Conservation (phyloP, 2,113 vertebrate genomes). For the Embiotoca jacksoni region DNA sequence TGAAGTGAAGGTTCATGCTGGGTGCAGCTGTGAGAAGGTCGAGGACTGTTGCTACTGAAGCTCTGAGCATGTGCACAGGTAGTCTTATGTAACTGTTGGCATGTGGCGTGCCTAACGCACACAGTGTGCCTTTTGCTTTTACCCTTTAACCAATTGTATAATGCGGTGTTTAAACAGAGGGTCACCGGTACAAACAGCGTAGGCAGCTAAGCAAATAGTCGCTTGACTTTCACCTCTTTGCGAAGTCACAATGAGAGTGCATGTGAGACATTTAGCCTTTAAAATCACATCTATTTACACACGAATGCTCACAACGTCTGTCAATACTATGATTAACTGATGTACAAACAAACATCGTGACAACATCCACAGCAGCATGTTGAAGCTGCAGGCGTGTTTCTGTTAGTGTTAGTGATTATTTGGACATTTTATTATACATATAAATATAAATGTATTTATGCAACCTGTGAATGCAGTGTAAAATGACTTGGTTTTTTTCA, state of each 20-base stretch:
- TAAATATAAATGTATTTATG: no score
- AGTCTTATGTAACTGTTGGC: constrained; percentile 70
- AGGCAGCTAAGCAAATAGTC: constrained; percentile 58
- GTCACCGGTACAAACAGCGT: constrained; percentile 50
- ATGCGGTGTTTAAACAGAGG: constrained; percentile 62
- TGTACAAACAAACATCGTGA: no score
- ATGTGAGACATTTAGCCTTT: background rate
- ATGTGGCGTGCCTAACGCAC: constrained; percentile 48
- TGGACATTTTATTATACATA: background rate
- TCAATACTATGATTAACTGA: background rate
- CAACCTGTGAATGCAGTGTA: no score
- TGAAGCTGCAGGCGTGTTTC: background rate
- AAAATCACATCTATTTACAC: background rate
- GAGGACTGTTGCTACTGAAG: constrained; percentile 13
- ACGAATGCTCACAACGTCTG: background rate
- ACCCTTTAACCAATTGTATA: constrained; percentile 72
- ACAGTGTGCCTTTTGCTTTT: constrained; percentile 54
- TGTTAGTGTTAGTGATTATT: no score
- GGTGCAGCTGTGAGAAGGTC: constrained; percentile 32
- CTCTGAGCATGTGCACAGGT: constrained; percentile 60
- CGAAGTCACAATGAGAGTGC: background rate
- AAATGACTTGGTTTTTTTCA: background rate
- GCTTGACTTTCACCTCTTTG: constrained; percentile 48
- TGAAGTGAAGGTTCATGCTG: constrained; percentile 26
- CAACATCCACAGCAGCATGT: background rate